These are phyloP conservation scores for Stegana nigrithorax DNA, from an alignment of 2,888 invertebrate species.

Conservation along the genomic window DNA sequence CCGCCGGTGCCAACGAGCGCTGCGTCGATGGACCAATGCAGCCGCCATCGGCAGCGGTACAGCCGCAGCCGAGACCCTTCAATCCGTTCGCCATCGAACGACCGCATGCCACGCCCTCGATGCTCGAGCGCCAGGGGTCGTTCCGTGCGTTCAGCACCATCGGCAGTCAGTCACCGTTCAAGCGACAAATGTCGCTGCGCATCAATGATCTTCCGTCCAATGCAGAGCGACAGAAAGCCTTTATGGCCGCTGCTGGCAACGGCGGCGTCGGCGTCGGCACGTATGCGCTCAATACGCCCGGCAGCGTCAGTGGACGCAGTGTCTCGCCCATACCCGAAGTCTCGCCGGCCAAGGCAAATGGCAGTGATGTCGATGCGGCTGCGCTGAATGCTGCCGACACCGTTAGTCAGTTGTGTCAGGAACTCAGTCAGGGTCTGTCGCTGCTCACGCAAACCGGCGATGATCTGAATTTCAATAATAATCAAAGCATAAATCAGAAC, in stretches of 20 bases:
- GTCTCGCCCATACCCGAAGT: constrained; percentile 85
- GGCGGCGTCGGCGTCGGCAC: constrained; percentile 60
- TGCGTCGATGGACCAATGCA: constrained; percentile 59
- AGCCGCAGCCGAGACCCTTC: constrained; percentile 74
- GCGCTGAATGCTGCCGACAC: constrained; percentile 68
- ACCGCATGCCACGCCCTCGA: constrained; percentile 94
- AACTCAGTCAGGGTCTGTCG: constrained; percentile 77
- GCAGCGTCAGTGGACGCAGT: constrained; percentile 58
- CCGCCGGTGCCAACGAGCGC: constrained; percentile 71
- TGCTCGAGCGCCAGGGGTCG: constrained; percentile 95
- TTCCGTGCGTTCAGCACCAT: constrained; percentile 89
- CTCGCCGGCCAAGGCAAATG: constrained; percentile 71
- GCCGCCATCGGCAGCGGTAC: constrained; percentile 64
- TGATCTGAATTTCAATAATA: constrained; percentile 73
- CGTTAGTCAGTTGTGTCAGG: constrained; percentile 81
- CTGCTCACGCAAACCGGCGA: constrained; percentile 73
- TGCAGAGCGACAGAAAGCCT: constrained; percentile 79
- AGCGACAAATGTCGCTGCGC: constrained; percentile 94
- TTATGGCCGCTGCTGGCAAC: constrained; percentile 63
- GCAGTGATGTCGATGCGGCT: constrained; percentile 54
- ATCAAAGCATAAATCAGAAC: constrained; percentile 72
- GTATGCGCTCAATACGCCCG: constrained; percentile 51
- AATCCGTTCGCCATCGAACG: constrained; percentile 96
- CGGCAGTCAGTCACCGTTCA: constrained; percentile 88
- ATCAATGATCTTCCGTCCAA: constrained; percentile 96